These are phyloP conservation scores for Julus scandinavius DNA, from an alignment of 2,888 invertebrate species.

Conservation along the genomic window DNA sequence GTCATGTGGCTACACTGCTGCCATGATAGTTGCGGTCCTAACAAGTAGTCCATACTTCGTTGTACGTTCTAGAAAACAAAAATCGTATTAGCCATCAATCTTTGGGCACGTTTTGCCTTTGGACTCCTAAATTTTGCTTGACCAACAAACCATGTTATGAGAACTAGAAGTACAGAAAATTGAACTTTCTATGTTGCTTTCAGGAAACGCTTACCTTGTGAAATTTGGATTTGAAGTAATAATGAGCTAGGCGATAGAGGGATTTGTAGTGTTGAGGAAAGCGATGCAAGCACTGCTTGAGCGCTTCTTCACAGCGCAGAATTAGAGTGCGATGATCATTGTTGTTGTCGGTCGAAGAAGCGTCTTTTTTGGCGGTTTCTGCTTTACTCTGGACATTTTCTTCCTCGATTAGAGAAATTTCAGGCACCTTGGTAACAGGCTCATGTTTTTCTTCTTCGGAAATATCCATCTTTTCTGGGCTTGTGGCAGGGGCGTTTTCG, in stretches of 20 bases:
- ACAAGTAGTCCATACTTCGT: constrained; percentile 65
- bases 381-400: neutral
- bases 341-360: constrained; percentile 69
- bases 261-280: constrained; percentile 95
- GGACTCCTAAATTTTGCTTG: no score
- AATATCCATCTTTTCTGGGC: constrained; percentile 11
- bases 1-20: constrained; percentile 67
- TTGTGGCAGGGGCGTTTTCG: neutral
- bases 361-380: constrained; percentile 62
- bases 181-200: no score
- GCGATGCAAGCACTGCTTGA: constrained; percentile 85
- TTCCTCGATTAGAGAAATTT: neutral
- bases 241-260: constrained; percentile 85
- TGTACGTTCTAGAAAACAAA: constrained; percentile 63
- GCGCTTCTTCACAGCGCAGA: constrained; percentile 77
- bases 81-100: no score
- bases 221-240: constrained; percentile 76
- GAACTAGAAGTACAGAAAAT: no score
- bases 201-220: constrained; percentile 61
- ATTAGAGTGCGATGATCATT: constrained; percentile 69
- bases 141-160: no score
- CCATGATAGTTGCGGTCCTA: constrained; percentile 63
- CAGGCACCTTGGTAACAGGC: neutral
- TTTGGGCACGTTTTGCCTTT: no score
- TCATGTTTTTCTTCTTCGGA: neutral